These are phyloP conservation scores for Heliothis peltigera DNA, from an alignment of 2,888 invertebrate genomes.

Conservation along the genomic window DNA sequence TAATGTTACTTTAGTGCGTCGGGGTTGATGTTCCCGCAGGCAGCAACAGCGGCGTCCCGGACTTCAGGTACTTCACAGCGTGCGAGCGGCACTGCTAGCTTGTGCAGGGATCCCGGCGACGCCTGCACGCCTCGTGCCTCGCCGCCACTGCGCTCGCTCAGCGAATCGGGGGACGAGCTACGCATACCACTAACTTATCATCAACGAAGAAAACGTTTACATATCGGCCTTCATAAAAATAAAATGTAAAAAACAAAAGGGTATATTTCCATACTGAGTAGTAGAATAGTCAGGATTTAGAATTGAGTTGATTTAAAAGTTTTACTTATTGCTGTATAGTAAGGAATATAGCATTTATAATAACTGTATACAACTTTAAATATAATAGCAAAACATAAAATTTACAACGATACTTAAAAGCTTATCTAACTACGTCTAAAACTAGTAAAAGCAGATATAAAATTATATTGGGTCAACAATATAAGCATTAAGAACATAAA, in stretches of 20 bases:
- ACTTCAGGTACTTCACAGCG: conserved; percentile 98
- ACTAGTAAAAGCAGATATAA: conserved; percentile 51
- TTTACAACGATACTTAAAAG: conserved; percentile 31
- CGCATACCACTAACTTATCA: conserved; percentile 19
- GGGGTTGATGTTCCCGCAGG: conserved; percentile 98
- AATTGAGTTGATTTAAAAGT: neutral
- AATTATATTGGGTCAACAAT: conserved; percentile 31
- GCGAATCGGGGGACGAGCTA: conserved; percentile 97
- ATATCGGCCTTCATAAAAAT: neutral
- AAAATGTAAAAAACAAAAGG: too few relatives aligned
- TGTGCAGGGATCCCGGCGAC: conserved; percentile 96
- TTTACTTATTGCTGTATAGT: neutral
- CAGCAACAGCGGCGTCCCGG: conserved; percentile 97
- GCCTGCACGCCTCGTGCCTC: conserved; percentile 93
- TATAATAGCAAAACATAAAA: conserved; percentile 12
- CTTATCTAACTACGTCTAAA: conserved; percentile 50
- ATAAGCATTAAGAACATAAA: conserved; percentile 54
- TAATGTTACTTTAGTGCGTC: conserved; percentile 96
- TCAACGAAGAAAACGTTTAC: neutral
- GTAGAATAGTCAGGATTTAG: neutral
- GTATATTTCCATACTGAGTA: neutral
- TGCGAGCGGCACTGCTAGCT: conserved; percentile 97
- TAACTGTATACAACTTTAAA: neutral
- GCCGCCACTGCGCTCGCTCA: conserved; percentile 95
- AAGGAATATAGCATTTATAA: conserved; percentile 2